phyloP scores from a whole-genome alignment of 2,888 invertebrate genomes.

The Steromphala cineraria region DNA sequence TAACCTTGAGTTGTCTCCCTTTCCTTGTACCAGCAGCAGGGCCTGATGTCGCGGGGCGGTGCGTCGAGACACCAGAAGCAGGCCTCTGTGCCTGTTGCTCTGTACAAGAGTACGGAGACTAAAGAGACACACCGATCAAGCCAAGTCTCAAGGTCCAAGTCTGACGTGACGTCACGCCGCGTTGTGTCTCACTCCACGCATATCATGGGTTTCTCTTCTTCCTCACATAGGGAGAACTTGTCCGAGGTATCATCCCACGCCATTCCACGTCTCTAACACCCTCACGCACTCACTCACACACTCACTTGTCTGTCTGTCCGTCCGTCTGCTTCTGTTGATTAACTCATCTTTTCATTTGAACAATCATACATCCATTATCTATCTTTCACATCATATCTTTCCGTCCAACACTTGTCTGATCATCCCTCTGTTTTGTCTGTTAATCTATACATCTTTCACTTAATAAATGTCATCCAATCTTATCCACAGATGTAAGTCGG shows the following conservation, averaged over 20 bases:
- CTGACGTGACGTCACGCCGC: constrained; percentile 54
- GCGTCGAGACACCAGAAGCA: constrained; percentile 61
- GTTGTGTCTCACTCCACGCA: neutral
- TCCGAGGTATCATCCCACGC: neutral
- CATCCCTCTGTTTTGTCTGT: too few relatives aligned
- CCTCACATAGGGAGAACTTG: neutral
- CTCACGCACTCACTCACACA: too few relatives aligned
- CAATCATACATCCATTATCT: too few relatives aligned
- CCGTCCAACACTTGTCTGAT: too few relatives aligned
- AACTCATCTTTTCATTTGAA: too few relatives aligned
- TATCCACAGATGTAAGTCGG: too few relatives aligned
- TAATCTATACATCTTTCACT: too few relatives aligned
- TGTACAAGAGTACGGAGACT: constrained; percentile 46
- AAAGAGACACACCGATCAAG: constrained; percentile 32
- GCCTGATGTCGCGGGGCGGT: constrained; percentile 34
- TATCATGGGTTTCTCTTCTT: neutral
- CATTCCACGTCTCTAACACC: too few relatives aligned
- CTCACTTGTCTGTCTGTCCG: too few relatives aligned
- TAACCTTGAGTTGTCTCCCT: neutral
- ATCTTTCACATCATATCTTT: too few relatives aligned
- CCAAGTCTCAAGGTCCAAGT: constrained; percentile 57
- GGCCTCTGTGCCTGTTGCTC: constrained; percentile 63
- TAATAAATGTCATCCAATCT: too few relatives aligned
- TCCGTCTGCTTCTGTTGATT: too few relatives aligned
- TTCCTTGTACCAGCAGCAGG: constrained; percentile 3